Percentiles rank a stretch among this genome's conserved stretches.
Evolutionary conservation across 2,888 invertebrate genomes (phyloP).

Genomic region (Tachina grossa): DNA sequence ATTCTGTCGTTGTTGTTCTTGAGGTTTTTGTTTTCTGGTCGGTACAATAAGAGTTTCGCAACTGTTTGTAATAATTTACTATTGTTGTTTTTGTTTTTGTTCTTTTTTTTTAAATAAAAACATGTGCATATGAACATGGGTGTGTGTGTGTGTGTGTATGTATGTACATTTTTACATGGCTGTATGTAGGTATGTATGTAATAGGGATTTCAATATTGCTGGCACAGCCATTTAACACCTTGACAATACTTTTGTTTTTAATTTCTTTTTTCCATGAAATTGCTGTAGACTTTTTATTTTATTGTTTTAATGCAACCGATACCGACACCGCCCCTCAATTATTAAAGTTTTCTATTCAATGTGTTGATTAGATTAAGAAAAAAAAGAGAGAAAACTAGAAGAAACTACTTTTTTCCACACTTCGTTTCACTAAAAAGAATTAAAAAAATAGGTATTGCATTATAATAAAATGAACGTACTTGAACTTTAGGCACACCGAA

Average conservation of each 20-base stretch:
- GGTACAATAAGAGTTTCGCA: conserved; percentile 50
- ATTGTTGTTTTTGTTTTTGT: neutral
- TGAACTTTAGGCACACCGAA: conserved; percentile 65
- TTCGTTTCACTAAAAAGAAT: conserved; percentile 35
- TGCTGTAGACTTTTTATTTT: conserved; percentile 7
- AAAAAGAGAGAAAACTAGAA: conserved; percentile 6
- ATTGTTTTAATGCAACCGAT: conserved; percentile 20
- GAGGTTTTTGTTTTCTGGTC: conserved; percentile 4
- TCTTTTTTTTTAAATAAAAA: neutral
- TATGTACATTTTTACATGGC: neutral
- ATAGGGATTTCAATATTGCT: conserved; percentile 7
- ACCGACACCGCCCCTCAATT: conserved; percentile 40
- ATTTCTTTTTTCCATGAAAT: conserved; percentile 29
- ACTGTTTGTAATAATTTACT: conserved; percentile 25
- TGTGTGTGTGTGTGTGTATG: neutral
- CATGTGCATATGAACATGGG: neutral
- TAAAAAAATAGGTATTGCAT: conserved; percentile 6
- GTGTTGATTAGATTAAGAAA: conserved; percentile 41
- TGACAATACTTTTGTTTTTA: conserved; percentile 19
- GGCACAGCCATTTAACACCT: conserved; percentile 49
- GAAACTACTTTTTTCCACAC: conserved; percentile 35
- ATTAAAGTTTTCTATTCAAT: conserved; percentile 19
- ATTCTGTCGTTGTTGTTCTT: conserved; percentile 1
- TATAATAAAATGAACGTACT: conserved; percentile 51
- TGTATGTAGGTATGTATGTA: neutral